phyloP scores from a whole-genome alignment of 2,888 invertebrate genomes.

The Allygus modestus region DNA sequence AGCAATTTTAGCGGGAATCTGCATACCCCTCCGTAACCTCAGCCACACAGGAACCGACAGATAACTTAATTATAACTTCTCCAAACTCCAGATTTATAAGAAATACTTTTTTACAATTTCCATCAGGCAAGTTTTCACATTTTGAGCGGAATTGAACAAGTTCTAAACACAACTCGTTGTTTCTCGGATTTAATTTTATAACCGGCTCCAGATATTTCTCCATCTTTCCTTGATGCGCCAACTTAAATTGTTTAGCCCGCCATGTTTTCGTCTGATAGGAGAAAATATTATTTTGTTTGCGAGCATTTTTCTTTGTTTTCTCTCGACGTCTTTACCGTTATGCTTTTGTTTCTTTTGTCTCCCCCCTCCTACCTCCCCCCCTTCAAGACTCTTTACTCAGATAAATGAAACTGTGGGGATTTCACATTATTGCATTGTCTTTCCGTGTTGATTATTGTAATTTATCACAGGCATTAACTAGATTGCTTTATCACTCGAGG shows the following conservation, averaged over 20 bases:
- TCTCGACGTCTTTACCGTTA: conserved; percentile 44
- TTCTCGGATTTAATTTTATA: conserved; percentile 57
- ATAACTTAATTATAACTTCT: conserved; percentile 59
- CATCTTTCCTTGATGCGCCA: conserved; percentile 50
- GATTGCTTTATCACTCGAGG: conserved; percentile 22
- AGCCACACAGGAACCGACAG: conserved; percentile 49
- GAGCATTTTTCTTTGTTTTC: conserved; percentile 54
- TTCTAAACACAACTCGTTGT: conserved; percentile 54
- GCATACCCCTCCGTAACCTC: conserved; percentile 17
- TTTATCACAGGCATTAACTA: conserved; percentile 17
- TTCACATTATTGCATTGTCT: conserved; percentile 45
- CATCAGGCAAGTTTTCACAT: conserved; percentile 57
- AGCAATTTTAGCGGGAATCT: conserved; percentile 38
- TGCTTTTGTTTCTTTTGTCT: conserved; percentile 33
- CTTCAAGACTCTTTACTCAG: conserved; percentile 23
- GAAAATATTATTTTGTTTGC: conserved; percentile 57
- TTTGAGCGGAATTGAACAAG: conserved; percentile 53
- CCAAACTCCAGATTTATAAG: conserved; percentile 55
- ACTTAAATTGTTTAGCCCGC: conserved; percentile 57
- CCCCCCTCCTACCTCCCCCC: neutral
- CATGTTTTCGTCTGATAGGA: conserved; percentile 55
- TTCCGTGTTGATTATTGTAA: conserved; percentile 45
- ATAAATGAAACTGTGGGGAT: conserved; percentile 26
- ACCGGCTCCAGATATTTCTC: conserved; percentile 50
- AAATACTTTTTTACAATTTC: conserved; percentile 57